A percentile compares a stretch with the other conserved stretches of the same genome.
phyloP scores from a whole-genome alignment of 2,888 invertebrate genomes.

The Hoplodrina ambigua region DNA sequence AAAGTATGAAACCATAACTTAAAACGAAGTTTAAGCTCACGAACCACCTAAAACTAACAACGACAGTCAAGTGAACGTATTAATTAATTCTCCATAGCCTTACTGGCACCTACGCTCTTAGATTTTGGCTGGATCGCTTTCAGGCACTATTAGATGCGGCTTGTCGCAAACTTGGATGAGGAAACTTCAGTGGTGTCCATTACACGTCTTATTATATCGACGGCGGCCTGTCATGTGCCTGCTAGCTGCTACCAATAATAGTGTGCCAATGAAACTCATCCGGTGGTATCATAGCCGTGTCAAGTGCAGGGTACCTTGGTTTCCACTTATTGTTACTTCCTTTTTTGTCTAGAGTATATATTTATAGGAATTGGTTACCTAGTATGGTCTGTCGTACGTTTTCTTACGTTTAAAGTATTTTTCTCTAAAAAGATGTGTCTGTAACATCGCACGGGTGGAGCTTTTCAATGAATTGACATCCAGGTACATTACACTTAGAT shows the following conservation, averaged over 20 bases:
- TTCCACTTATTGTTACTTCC: slow-evolving; percentile 23
- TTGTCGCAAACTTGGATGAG: slow-evolving; percentile 83
- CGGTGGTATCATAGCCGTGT: slow-evolving; percentile 15
- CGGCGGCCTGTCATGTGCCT: slow-evolving; percentile 55
- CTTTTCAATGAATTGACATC: background rate
- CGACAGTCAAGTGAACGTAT: slow-evolving; percentile 42
- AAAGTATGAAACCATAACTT: too few relatives aligned
- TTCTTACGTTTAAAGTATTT: slow-evolving; percentile 4
- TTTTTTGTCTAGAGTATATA: slow-evolving; percentile 21
- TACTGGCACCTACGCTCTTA: slow-evolving; percentile 38
- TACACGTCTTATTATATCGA: slow-evolving; percentile 71
- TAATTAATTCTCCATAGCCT: slow-evolving; percentile 60
- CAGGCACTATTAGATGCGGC: slow-evolving; percentile 76
- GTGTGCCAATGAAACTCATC: slow-evolving; percentile 48
- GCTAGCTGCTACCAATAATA: slow-evolving; percentile 49
- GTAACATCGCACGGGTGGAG: background rate
- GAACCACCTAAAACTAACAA: slow-evolving; percentile 10
- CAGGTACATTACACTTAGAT: background rate
- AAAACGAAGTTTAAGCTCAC: background rate
- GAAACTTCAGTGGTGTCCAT: slow-evolving; percentile 82
- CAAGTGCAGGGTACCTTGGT: slow-evolving; percentile 12
- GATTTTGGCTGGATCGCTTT: slow-evolving; percentile 72
- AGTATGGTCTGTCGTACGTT: background rate
- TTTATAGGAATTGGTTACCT: background rate
- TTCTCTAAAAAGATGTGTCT: background rate